Conservation (phyloP, 2,797 vertebrate species). For the Cottoperca gobio region DNA sequence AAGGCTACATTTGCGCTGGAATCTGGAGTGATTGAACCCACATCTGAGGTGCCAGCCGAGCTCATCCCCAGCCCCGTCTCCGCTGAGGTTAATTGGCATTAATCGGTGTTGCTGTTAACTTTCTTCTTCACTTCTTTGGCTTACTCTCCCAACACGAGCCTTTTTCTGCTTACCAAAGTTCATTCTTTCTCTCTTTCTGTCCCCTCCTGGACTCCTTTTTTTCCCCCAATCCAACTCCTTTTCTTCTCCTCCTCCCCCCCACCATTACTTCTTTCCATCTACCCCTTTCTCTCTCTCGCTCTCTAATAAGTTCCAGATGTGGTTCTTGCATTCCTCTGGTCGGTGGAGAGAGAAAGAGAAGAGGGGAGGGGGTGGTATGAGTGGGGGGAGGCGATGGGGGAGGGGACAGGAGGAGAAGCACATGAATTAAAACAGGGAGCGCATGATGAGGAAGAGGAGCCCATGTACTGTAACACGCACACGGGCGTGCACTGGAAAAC, state of each 20-base stretch:
- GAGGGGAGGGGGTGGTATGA: slow-evolving; percentile 41
- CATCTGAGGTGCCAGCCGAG: slow-evolving; percentile 34
- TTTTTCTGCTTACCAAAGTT: slow-evolving; percentile 54
- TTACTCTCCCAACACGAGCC: slow-evolving; percentile 26
- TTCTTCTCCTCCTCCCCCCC: not conserved
- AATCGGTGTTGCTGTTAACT: slow-evolving; percentile 46
- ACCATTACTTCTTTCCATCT: slow-evolving; percentile 75
- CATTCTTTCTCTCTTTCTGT: slow-evolving; percentile 54
- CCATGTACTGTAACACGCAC: slow-evolving; percentile 59
- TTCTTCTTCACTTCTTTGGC: slow-evolving; percentile 27
- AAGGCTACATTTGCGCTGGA: slow-evolving; percentile 52
- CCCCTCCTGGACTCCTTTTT: slow-evolving; percentile 51
- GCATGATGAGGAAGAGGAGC: slow-evolving; percentile 80
- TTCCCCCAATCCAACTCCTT: slow-evolving; percentile 14
- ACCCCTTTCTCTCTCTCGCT: slow-evolving; percentile 71
- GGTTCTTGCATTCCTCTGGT: slow-evolving; percentile 87
- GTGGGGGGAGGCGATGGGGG: slow-evolving; percentile 28
- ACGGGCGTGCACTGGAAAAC: slow-evolving; percentile 17
- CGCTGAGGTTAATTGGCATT: slow-evolving; percentile 55
- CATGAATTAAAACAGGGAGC: slow-evolving; percentile 83
- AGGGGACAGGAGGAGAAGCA: slow-evolving; percentile 73
- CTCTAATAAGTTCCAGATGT: slow-evolving; percentile 90
- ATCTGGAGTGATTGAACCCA: slow-evolving; percentile 50
- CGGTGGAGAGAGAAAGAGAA: slow-evolving; percentile 76
- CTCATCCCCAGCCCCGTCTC: slow-evolving; percentile 5